A percentile compares a stretch with the other conserved stretches of the same genome.
These are phyloP conservation scores for Rhea pennata DNA, from an alignment of 2,113 vertebrate genomes.

Conservation along the genomic window DNA sequence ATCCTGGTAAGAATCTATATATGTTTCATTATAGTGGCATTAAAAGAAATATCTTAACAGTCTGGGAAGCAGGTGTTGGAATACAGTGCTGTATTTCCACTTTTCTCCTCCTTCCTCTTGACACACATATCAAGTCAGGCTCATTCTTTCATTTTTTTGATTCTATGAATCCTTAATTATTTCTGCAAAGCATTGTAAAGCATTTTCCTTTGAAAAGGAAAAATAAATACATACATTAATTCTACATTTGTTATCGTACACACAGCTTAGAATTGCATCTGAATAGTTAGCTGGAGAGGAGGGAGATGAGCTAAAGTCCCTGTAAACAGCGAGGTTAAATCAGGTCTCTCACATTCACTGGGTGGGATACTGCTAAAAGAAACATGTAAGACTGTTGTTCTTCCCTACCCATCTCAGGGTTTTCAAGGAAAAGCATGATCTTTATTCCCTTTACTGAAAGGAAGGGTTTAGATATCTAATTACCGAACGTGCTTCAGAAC, in stretches of 20 bases:
- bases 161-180: not conserved
- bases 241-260: not conserved
- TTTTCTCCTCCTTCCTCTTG: not conserved
- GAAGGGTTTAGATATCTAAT: not conserved
- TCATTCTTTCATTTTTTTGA: not conserved
- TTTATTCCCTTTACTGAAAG: not conserved
- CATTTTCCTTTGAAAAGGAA: not conserved
- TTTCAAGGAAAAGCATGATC: not conserved
- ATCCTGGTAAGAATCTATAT: not conserved
- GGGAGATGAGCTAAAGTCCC: not conserved
- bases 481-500: not conserved
- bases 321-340: not conserved
- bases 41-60: not conserved
- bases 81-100: not conserved
- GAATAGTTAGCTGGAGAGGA: not conserved
- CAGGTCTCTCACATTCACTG: not conserved
- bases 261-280: not conserved
- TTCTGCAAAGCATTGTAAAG: not conserved
- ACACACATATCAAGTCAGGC: accelerated
- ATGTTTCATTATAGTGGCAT: not conserved
- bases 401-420: accelerated
- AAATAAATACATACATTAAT: not conserved
- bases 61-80: not conserved
- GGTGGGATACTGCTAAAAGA: not conserved
- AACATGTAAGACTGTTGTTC: not conserved